Evolutionary conservation across 2,888 invertebrate species (phyloP), one percentile per base, ranked within the genome.

Genomic region (Amiota mariae): DNA sequence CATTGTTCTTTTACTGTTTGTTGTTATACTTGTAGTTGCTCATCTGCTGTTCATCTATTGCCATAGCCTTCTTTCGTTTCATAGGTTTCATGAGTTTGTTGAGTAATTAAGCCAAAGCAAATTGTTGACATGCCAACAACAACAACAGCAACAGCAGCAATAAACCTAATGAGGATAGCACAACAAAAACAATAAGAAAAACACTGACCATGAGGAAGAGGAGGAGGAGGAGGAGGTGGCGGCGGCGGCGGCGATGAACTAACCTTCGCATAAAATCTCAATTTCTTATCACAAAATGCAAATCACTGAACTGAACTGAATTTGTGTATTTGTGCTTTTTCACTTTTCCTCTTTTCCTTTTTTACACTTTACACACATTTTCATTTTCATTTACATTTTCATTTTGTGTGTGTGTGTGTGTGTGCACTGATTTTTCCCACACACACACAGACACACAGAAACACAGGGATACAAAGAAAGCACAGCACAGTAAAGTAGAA

Each of bases 121-220:
- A 54, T 18, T 59, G 59, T 59, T 59, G 59, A 59, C 20, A 18
- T 59, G 59, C 10, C 59, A 20, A 20, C 59, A 59, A 59, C 59
- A 59, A 15, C 57, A 57, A 67, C 49, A 67, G 9, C 48, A 49
- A 67, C 48, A 67, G 24, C 66, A 47, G 48, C 48, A 51, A 67
- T 48, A 18, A 18, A 20, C 9, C 9, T 59, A 54, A 54, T 15
- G 13, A 54, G 12, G 8, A 36, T 15, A 54, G n/a, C n/a, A 54
- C 36, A 2, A 36, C 2, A 54, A 54, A 54, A 54, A 15, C 12
- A 10, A 54, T 54, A n/a, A 10, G 15, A 54, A 1, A 54, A 54
- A 54, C 13, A 15, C 15, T 54, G 15, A 54, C 13, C 36, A 24
- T 1, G 2, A 24, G 2, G 3, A 24, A 3, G 3, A 24, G 24